Evolutionary conservation across 2,797 vertebrate genomes (phyloP), one percentile per base, ranked within the genome.

Genomic region (Pachyuromys duprasi): DNA sequence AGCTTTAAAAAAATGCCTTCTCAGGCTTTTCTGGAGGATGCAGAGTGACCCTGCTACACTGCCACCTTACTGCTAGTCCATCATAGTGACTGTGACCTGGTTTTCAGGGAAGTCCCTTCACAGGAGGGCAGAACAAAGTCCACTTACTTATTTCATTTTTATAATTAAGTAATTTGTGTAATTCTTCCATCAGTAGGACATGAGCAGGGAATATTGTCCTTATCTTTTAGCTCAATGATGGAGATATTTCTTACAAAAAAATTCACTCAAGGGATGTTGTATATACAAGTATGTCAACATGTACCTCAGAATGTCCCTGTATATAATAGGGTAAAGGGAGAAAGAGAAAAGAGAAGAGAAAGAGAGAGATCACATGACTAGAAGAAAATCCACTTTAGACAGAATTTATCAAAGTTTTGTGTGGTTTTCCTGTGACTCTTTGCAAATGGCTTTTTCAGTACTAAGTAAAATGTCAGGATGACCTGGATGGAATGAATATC

Each of bases 391-490:
- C 42, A 45, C 87, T 96, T 96, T 83, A 93, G 60, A 78, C 87
- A 92, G 86, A 90, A 94, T 75, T 95, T 90, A 83, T 80, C 82
- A 57, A 90, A 90, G 36, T 69, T 97, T 96, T 95, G 87, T 93
- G 78, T 82, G 67, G 74, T 49, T 92, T 86, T 96, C 91, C 78
- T 69, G 87, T 90, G 78, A 31, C 69, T 90, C 67, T 95, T 96
- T 92, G 91, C 94, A 97, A 94, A 83, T 93, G 94, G 84, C 57
- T 79, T 89, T 49, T 63, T 3, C 2, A 91, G 65, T 91, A 95
- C 93, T 96, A 93, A 95, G 65, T 89, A 90, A 97, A 97, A 98
- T 97, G 97, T 97, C 97, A 98, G 65, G 69, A 67, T 94, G 93
- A 97, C 97, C 92, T 91, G 82, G 83, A 65, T 28, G 57, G 89